A percentile compares a stretch with the other conserved stretches of the same genome.
phyloP scores from a whole-genome alignment of 2,113 vertebrate species.

The Anguilla japonica region DNA sequence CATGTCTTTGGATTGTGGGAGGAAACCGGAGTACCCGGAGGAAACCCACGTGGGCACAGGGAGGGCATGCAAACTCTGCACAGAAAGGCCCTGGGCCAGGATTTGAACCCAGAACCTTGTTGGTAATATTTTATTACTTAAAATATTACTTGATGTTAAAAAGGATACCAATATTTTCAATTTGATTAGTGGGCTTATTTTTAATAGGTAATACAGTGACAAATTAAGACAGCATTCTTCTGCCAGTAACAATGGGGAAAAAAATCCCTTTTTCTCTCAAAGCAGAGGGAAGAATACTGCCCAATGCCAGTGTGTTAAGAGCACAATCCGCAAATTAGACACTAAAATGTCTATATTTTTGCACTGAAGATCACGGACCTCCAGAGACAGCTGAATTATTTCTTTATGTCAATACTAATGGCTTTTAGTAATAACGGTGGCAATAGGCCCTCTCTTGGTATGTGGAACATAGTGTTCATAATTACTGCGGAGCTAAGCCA shows the following conservation, averaged over 20 bases:
- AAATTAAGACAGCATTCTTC: conserved; percentile 78
- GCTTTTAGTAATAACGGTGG: conserved; percentile 58
- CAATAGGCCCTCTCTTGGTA: conserved; percentile 46
- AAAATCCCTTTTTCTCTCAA: conserved; percentile 55
- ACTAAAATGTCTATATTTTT: conserved; percentile 36
- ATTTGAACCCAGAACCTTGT: too few species aligned
- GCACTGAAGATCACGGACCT: conserved; percentile 61
- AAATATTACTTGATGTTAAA: neutral
- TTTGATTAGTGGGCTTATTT: conserved; percentile 16
- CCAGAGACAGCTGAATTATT: conserved; percentile 65
- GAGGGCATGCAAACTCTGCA: too few species aligned
- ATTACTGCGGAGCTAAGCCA: conserved; percentile 58
- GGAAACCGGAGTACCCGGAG: too few species aligned
- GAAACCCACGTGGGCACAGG: too few species aligned
- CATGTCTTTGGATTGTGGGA: too few species aligned
- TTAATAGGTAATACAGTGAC: conserved; percentile 68
- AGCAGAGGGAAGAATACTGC: conserved; percentile 54
- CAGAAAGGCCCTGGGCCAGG: too few species aligned
- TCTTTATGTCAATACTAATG: conserved; percentile 60
- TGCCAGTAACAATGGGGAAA: conserved; percentile 64
- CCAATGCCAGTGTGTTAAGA: conserved; percentile 75
- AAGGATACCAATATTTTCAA: neutral
- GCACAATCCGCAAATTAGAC: conserved; percentile 49
- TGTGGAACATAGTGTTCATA: conserved; percentile 60
- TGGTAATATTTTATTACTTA: too few species aligned